These are phyloP conservation scores for Brachirus orientalis DNA, from an alignment of 2,113 vertebrate genomes.

Conservation along the genomic window DNA sequence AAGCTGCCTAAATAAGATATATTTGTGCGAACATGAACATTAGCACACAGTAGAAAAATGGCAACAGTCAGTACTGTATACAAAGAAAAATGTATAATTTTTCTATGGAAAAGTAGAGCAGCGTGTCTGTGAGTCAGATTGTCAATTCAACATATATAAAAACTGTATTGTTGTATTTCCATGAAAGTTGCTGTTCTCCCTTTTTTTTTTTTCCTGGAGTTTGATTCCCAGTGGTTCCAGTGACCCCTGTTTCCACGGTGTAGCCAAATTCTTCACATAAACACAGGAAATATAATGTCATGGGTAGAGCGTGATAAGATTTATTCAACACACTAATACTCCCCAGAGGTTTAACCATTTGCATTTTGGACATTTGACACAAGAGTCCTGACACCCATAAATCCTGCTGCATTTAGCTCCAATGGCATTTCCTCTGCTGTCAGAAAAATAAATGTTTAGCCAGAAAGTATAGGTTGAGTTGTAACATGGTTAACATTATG, in stretches of 20 bases:
- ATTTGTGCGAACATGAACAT: slow-evolving; percentile 13
- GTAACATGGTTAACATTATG: no score
- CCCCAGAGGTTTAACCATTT: neutral
- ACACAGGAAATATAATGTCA: neutral
- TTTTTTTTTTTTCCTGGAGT: neutral
- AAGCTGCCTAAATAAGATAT: slow-evolving; percentile 10
- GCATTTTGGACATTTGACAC: neutral
- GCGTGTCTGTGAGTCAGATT: no score
- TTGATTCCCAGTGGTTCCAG: neutral
- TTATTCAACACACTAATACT: neutral
- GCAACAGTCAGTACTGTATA: no score
- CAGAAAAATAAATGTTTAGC: neutral
- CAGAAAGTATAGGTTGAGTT: no score
- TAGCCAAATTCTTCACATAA: neutral
- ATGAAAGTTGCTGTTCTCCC: neutral
- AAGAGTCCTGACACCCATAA: neutral
- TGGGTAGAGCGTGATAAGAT: neutral
- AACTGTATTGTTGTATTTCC: neutral
- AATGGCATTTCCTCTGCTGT: neutral
- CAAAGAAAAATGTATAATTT: neutral
- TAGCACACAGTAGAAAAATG: no score
- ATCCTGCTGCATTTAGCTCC: neutral
- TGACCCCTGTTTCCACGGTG: neutral
- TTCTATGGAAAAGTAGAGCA: no score
- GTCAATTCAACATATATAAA: neutral